Conservation (phyloP, 2,113 vertebrate species). For the Hypocryptadius cinnamomeus region DNA sequence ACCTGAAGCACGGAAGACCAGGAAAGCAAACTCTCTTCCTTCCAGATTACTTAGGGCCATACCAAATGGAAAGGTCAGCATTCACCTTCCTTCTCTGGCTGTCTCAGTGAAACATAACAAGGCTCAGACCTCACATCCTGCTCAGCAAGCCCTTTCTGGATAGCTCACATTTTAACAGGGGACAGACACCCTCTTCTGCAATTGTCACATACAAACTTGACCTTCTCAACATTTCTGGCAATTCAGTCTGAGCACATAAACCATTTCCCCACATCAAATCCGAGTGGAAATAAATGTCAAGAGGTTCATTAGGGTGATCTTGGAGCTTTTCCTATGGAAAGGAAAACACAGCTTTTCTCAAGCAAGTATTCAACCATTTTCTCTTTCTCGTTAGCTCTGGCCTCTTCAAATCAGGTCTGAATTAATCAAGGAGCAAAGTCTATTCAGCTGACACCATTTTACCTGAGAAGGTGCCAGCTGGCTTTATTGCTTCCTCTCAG, state of each 20-base stretch:
- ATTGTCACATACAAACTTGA: not conserved
- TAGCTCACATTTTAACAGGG: not conserved
- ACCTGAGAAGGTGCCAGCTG: not conserved
- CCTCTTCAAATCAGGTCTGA: not conserved
- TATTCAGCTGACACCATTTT: not conserved
- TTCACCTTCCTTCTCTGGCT: not conserved
- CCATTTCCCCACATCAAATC: not conserved
- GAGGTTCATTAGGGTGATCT: not conserved
- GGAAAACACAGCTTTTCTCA: not conserved
- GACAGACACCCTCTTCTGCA: not conserved
- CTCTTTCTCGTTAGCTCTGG: not conserved
- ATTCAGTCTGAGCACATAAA: not conserved
- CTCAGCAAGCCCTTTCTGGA: not conserved
- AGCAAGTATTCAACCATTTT: not conserved
- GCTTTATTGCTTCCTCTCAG: not conserved
- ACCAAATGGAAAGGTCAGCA: not conserved
- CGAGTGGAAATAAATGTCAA: not conserved
- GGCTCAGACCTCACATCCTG: not conserved
- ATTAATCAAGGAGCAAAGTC: not conserved
- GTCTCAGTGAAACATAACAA: not conserved
- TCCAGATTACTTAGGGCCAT: not conserved
- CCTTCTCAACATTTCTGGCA: not conserved
- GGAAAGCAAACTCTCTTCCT: not conserved
- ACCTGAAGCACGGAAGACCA: not conserved
- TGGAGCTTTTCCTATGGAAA: not conserved